phyloP scores from a whole-genome alignment of 2,113 vertebrate genomes.

The Trachemys scripta region DNA sequence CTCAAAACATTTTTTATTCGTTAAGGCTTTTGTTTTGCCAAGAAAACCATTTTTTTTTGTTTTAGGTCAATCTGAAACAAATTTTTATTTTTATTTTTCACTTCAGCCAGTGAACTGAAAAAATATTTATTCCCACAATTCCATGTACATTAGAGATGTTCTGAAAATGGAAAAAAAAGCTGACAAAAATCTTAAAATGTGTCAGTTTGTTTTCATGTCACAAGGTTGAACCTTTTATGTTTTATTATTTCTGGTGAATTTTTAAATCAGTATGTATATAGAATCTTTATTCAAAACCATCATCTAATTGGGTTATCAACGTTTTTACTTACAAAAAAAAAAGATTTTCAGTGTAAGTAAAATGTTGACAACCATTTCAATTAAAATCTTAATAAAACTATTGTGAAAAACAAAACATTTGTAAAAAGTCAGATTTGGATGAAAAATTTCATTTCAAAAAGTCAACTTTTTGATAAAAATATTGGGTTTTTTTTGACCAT shows the following conservation, averaged over 20 bases:
- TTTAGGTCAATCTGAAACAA: too few species aligned
- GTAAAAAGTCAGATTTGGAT: neutral
- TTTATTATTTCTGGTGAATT: neutral
- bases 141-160: neutral
- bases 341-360: neutral
- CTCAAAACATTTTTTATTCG: too few species aligned
- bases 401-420: neutral
- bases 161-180: neutral
- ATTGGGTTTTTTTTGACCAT: neutral
- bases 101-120: too few species aligned
- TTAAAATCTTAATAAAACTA: neutral
- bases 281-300: neutral
- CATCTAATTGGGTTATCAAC: neutral
- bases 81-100: too few species aligned
- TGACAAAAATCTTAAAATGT: neutral
- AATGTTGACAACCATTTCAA: neutral
- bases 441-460: neutral
- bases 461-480: neutral
- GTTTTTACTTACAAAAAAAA: neutral
- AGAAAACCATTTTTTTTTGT: too few species aligned
- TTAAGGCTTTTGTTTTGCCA: too few species aligned
- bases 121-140: too few species aligned
- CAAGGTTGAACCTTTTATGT: neutral
- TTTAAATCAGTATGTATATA: neutral
- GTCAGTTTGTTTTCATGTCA: neutral